phyloP scores from a whole-genome alignment of 2,888 invertebrate genomes.

The Mycalesis mineus region DNA sequence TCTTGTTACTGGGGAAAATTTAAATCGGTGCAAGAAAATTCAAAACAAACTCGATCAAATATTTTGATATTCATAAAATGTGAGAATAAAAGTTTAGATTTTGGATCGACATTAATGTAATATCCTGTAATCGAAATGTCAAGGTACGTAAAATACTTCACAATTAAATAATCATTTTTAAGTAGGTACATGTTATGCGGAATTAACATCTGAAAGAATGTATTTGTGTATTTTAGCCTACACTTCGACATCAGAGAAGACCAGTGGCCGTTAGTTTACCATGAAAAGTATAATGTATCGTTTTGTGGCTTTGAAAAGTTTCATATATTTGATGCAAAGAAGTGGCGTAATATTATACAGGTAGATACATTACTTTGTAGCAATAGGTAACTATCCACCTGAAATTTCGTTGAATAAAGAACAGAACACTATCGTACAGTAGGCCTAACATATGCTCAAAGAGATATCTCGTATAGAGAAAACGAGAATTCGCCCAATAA shows the following conservation, averaged over 20 bases:
- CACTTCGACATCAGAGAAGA: constrained; percentile 75
- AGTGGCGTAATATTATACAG: constrained; percentile 88
- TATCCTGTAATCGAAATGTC: background rate
- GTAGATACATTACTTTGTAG: constrained; percentile 45
- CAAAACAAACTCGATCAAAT: background rate
- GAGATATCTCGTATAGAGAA: no score
- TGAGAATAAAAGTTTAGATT: background rate
- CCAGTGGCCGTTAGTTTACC: constrained; percentile 89
- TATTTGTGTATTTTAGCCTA: constrained; percentile 40
- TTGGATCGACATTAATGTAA: background rate
- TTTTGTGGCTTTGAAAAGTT: constrained; percentile 89
- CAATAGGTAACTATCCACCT: no score
- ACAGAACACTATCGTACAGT: no score
- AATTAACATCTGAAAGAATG: background rate
- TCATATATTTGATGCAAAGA: constrained; percentile 92
- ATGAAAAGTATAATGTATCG: constrained; percentile 86
- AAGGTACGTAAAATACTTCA: background rate
- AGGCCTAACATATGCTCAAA: no score
- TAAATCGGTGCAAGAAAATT: background rate
- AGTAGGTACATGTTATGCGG: background rate
- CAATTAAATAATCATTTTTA: background rate
- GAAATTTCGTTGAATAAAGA: no score
- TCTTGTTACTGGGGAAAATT: background rate
- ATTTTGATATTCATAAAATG: background rate
- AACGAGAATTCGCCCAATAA: no score